Evolutionary conservation across 2,113 vertebrate species (phyloP).

Genomic region (Campylorhamphus procurvoides): DNA sequence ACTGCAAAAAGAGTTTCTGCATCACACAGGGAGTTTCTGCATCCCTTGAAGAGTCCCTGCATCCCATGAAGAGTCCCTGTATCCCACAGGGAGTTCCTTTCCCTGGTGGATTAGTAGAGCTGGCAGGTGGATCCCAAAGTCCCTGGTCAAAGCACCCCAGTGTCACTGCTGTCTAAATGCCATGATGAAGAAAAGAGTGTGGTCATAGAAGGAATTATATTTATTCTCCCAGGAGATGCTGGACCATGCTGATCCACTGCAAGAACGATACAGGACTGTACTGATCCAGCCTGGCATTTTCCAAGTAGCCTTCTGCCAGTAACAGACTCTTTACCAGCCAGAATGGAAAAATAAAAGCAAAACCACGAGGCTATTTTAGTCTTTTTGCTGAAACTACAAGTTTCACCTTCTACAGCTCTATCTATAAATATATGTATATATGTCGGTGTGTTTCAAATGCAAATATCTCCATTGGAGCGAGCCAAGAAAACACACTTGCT

Average conservation of each 20-base stretch:
- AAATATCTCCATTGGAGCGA: neutral
- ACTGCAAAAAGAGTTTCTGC: neutral
- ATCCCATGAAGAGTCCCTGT: accelerated
- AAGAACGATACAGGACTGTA: neutral
- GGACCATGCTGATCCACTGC: neutral
- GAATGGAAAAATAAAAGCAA: neutral
- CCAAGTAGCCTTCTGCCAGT: neutral
- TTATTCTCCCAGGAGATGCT: neutral
- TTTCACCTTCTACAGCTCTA: neutral
- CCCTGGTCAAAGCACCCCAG: accelerated
- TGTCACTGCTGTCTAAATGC: neutral
- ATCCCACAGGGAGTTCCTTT: neutral
- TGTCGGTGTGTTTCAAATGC: constrained; percentile 15
- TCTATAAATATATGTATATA: neutral
- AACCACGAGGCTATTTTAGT: neutral
- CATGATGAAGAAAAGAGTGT: accelerated
- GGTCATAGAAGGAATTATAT: neutral
- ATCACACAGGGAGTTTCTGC: too few species aligned
- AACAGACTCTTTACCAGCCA: neutral
- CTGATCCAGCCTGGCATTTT: neutral
- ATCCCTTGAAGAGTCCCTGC: too few species aligned
- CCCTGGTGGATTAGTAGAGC: accelerated
- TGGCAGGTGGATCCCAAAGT: neutral
- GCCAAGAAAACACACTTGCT: neutral
- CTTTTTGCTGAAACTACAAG: constrained; percentile 1